These are phyloP conservation scores for Vanessa tameamea DNA, from an alignment of 1,140 invertebrate species.

Conservation along the genomic window DNA sequence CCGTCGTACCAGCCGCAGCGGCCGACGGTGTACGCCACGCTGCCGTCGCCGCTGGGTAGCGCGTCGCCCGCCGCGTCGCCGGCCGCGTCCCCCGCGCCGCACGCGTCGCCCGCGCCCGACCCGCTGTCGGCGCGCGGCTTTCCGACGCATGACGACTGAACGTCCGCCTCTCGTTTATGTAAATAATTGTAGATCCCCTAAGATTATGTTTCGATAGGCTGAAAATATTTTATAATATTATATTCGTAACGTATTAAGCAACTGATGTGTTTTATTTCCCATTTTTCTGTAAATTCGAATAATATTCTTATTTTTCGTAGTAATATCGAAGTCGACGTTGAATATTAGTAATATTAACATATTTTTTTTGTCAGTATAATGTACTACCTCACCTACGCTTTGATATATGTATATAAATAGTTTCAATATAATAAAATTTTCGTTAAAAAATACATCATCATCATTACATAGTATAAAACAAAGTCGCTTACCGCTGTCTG, in stretches of 20 bases:
- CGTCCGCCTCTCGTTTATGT: constrained; percentile 67
- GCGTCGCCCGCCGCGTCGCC: constrained; percentile 65
- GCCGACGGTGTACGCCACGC: constrained; percentile 75
- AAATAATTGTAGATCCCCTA: constrained; percentile 73
- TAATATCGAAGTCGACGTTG: no score
- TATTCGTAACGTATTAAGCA: constrained; percentile 53
- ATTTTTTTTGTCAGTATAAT: no score
- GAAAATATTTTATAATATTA: constrained; percentile 79
- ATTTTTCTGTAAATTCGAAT: not conserved
- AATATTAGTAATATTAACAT: no score
- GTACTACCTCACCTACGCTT: no score
- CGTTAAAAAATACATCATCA: no score
- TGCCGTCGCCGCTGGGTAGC: constrained; percentile 67
- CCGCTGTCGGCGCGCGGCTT: constrained; percentile 60
- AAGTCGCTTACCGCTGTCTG: no score
- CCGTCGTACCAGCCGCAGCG: constrained; percentile 75
- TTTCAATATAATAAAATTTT: no score
- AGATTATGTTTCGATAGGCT: constrained; percentile 76
- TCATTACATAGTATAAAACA: no score
- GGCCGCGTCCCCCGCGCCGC: constrained; percentile 61
- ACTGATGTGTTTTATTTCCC: constrained; percentile 38
- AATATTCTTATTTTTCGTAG: no score
- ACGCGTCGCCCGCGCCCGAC: constrained; percentile 58
- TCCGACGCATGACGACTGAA: constrained; percentile 65
- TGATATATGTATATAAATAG: no score